Evolutionary conservation across 1,140 invertebrate genomes (phyloP).

Genomic region (Apis florea): DNA sequence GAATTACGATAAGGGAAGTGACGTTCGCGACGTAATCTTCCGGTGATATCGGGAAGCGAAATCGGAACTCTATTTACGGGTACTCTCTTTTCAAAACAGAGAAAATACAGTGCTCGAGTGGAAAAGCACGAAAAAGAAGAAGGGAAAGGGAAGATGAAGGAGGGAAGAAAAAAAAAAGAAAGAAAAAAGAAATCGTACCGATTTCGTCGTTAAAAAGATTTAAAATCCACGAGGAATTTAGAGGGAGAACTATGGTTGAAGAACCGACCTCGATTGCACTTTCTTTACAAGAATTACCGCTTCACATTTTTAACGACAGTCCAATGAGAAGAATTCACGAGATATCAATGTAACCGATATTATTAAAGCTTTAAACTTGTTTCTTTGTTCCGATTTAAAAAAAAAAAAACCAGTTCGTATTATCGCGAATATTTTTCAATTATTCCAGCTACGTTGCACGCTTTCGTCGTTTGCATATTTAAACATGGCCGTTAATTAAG

Average conservation of each 20-base stretch:
- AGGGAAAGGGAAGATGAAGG: not conserved
- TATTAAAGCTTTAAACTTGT: not conserved
- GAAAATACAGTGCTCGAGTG: not conserved
- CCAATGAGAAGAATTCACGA: not conserved
- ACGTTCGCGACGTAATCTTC: not conserved
- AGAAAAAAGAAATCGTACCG: not conserved
- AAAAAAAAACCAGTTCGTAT: not conserved
- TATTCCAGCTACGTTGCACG: not conserved
- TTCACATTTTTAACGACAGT: not conserved
- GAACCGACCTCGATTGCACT: not conserved
- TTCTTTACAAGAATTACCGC: not conserved
- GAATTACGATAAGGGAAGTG: conserved; percentile 20
- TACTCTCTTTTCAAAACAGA: not conserved
- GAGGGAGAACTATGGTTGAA: not conserved
- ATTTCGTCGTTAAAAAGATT: conserved; percentile 1
- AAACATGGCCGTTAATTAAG: conserved; percentile 18
- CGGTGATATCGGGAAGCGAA: not conserved
- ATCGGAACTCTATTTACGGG: not conserved
- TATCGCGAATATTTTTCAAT: conserved; percentile 9
- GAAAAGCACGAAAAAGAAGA: not conserved
- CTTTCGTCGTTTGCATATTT: conserved; percentile 8
- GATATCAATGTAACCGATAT: not conserved
- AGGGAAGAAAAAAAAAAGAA: not conserved
- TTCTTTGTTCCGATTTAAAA: not conserved
- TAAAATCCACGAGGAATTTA: not conserved